These are phyloP conservation scores for Gallirallus australis DNA, from an alignment of 2,797 vertebrate species.

Conservation along the genomic window DNA sequence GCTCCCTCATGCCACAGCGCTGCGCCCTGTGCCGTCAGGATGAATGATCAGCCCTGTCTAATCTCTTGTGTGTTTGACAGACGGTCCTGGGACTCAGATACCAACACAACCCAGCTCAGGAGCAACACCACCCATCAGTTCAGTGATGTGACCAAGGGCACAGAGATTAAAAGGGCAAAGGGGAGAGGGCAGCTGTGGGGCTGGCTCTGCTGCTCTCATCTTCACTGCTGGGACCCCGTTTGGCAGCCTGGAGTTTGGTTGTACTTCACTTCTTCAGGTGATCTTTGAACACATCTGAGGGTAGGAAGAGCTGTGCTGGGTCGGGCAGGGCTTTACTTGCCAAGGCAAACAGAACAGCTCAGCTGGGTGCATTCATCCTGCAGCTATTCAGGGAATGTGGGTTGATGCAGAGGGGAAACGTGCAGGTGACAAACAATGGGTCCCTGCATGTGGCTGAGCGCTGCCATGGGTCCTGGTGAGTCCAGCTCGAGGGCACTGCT, in stretches of 20 bases:
- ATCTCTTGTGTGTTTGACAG: background rate
- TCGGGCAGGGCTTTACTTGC: background rate
- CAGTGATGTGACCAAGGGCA: background rate
- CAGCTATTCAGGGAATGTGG: background rate
- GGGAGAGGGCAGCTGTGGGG: background rate
- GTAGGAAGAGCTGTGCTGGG: background rate
- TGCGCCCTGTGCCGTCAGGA: background rate
- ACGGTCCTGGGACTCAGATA: background rate
- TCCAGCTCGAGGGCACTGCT: background rate
- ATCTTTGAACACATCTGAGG: background rate
- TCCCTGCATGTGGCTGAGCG: accelerated
- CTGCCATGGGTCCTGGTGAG: background rate
- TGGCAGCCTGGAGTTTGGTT: background rate
- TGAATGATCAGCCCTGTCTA: background rate
- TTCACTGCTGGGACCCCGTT: background rate
- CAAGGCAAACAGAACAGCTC: background rate
- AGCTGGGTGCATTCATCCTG: background rate
- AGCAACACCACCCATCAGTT: background rate
- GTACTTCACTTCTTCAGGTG: background rate
- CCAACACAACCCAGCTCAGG: background rate
- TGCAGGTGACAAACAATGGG: background rate
- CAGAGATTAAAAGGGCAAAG: background rate
- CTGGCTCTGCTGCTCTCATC: background rate
- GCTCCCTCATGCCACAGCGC: background rate
- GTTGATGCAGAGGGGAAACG: background rate